Base-by-base conservation (phyloP, 2,888 invertebrate species). In the Noctua janthe region DNA sequence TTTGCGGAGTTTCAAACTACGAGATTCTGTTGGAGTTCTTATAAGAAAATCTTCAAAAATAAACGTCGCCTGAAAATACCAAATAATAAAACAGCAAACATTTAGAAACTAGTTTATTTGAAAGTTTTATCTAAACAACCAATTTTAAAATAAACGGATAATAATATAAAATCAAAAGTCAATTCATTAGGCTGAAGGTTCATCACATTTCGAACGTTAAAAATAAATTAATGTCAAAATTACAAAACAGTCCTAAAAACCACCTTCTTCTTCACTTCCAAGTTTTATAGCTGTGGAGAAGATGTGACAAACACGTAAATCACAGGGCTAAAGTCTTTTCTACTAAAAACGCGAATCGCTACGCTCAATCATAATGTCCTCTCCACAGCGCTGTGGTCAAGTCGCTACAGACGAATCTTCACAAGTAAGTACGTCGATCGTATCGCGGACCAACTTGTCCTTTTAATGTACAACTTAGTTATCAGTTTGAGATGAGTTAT, bases 391-490 rank as follows among this genome's bases (percentile, higher is more conserved):
- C 29, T 62, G 78, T 72, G 87, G 87, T 88, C 83, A 80, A 87
- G 67, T 76, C 80, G 69, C 70, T 39, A 64, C 69, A 23, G 49
- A 49, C 56, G 8, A 73, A 82, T 78, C 74, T 78, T 76, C 74
- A 23, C 64, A 54, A 82, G 56, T 78, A 74, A 15, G 66, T 75
- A 23, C 47, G 29, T 17, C 73, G 74, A 76, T 83, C 62, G 74
- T 78, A 78, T 80, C 88, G 64, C 11, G 23, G 69, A 76, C 47
- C n/a, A 82, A 88, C 83, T 87, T 83, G 80, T 83, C 78, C 74
- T 71, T 82, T 80, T 86, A 82, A 75, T 85, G 81, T 66, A 71
- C 74, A 87, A 87, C 88, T 85, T 81, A 69, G 82, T 86, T 81
- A 81, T 85, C 74, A 76, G 73, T 86, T 87, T 64, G 29, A 73